Percentiles rank a stretch among this genome's conserved stretches.
phyloP scores from a whole-genome alignment of 1,140 invertebrate species.

The Drosophila persimilis region DNA sequence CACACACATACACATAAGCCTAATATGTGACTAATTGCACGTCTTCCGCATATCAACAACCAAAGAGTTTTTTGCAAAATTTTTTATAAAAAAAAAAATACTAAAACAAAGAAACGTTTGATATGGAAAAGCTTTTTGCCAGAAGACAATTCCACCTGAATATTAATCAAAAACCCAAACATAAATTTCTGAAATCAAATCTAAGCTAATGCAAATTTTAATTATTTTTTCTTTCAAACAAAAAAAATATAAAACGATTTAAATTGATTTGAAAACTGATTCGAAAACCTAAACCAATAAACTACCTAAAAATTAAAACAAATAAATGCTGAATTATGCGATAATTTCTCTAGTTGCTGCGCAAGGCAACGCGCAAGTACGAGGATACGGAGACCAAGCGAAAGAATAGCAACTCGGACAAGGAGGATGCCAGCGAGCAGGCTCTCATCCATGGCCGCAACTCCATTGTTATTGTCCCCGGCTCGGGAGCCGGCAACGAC shows the following conservation, averaged over 20 bases:
- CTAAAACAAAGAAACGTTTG: constrained; percentile 37
- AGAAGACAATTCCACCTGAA: constrained; percentile 37
- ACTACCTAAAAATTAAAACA: background rate
- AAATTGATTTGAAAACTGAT: constrained; percentile 39
- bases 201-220: constrained; percentile 68
- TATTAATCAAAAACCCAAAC: constrained; percentile 36
- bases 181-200: constrained; percentile 36
- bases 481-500: constrained; percentile 22
- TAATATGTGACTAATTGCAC: constrained; percentile 73
- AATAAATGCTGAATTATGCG: background rate
- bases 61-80: constrained; percentile 27
- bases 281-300: constrained; percentile 6
- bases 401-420: constrained; percentile 81
- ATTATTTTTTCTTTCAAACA: constrained; percentile 73
- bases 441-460: constrained; percentile 54
- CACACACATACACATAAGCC: constrained; percentile 29
- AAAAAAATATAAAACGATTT: constrained; percentile 28
- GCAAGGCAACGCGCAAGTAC: constrained; percentile 60
- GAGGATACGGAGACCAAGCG: constrained; percentile 72
- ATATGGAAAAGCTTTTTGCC: constrained; percentile 38
- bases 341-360: constrained; percentile 57
- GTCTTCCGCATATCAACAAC: constrained; percentile 46
- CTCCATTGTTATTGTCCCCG: constrained; percentile 14
- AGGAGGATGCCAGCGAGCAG: constrained; percentile 72
- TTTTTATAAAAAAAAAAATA: constrained; percentile 32